phyloP scores from a whole-genome alignment of 2,797 vertebrate genomes.

The Graptemys geographica region DNA sequence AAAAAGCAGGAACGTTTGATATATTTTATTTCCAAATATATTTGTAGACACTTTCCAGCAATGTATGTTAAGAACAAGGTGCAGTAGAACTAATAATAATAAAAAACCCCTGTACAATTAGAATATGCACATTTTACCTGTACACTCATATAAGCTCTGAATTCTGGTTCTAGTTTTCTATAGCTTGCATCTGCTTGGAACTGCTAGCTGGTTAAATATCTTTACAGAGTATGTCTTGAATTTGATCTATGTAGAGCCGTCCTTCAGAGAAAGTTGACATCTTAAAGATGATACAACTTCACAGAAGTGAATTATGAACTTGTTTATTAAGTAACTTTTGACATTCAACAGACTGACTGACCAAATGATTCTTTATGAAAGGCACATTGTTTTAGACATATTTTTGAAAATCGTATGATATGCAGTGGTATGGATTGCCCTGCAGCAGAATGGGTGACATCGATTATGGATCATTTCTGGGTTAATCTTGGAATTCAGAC shows the following conservation, averaged over 20 bases:
- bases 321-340: conserved; percentile 43
- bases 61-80: conserved; percentile 17
- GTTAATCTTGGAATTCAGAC: conserved; percentile 30
- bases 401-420: conserved; percentile 32
- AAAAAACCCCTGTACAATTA: background rate
- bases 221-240: background rate
- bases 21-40: conserved; percentile 6
- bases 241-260: background rate
- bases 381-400: background rate
- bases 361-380: conserved; percentile 45
- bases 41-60: conserved; percentile 6
- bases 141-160: background rate
- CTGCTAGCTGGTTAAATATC: conserved; percentile 25
- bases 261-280: background rate
- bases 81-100: background rate
- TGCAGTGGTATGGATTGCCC: conserved; percentile 12
- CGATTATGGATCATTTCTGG: conserved; percentile 24
- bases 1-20: conserved; percentile 9
- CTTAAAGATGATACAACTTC: background rate
- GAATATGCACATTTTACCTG: conserved; percentile 22
- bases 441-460: conserved; percentile 18
- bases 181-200: background rate
- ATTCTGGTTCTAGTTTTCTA: background rate
- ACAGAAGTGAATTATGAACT: conserved; percentile 50
- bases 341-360: conserved; percentile 6